Evolutionary conservation across 2,113 vertebrate genomes (phyloP).

Genomic region (Apodemus speciosus): DNA sequence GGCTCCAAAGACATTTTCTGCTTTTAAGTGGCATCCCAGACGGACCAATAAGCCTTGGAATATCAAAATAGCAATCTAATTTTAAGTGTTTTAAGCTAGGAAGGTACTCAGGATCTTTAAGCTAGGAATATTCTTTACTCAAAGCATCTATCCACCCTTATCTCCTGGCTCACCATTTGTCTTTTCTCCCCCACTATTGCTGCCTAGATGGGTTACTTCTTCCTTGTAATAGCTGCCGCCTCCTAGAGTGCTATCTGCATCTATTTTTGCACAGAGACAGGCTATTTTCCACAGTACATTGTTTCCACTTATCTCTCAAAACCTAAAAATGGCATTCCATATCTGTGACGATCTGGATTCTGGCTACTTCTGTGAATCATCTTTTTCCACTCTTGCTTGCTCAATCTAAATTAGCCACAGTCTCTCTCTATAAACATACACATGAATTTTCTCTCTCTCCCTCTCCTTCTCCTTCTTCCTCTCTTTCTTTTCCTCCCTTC

Average conservation of each 20-base stretch:
- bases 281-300: not conserved
- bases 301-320: constrained; percentile 37
- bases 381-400: not conserved
- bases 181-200: not conserved
- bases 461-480: too few relatives aligned
- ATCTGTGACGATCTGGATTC: not conserved
- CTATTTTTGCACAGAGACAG: not conserved
- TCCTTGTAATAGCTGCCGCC: not conserved
- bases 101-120: not conserved
- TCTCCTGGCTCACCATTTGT: not conserved
- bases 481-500: not conserved
- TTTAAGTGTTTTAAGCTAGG: constrained; percentile 35
- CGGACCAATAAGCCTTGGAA: not conserved
- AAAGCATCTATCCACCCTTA: not conserved
- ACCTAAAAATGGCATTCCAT: not conserved
- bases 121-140: not conserved
- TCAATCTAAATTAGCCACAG: not conserved
- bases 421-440: not conserved
- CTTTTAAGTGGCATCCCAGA: not conserved
- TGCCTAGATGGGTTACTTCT: not conserved
- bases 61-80: not conserved
- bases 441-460: not conserved
- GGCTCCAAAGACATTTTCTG: not conserved
- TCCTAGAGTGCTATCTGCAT: not conserved
- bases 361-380: not conserved